Percentiles rank a stretch among this genome's conserved stretches.
Conservation (phyloP, 2,113 vertebrate genomes). For the Hippolais icterina region DNA sequence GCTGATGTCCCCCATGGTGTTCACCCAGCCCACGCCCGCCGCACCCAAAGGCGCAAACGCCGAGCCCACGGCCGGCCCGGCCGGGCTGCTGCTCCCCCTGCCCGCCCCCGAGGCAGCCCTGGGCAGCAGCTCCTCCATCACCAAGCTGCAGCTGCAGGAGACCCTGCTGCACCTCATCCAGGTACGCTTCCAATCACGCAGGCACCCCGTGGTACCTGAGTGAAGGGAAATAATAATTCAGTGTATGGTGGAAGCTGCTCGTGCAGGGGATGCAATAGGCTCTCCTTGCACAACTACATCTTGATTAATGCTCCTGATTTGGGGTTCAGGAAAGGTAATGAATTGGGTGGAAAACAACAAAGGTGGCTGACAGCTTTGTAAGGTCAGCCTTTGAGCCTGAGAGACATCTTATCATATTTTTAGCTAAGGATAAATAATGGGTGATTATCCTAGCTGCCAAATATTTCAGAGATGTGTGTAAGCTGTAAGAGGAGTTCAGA, state of each 20-base stretch:
- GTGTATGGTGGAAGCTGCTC: rapidly evolving
- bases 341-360: background rate
- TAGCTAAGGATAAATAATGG: constrained; percentile 18
- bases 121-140: constrained; percentile 59
- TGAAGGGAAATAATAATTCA: background rate
- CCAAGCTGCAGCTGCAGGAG: constrained; percentile 86
- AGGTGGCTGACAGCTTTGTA: background rate
- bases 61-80: background rate
- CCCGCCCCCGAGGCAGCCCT: constrained; percentile 15
- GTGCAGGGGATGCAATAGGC: background rate
- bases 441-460: background rate
- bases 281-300: background rate
- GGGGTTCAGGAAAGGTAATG: background rate
- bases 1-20: constrained; percentile 88
- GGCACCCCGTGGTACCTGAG: too few relatives aligned
- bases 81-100: constrained; percentile 55
- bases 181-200: constrained; percentile 64
- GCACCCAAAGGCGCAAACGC: background rate
- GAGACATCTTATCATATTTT: background rate
- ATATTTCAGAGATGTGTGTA: background rate
- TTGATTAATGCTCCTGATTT: background rate
- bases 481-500: background rate
- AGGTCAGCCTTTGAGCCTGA: background rate
- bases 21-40: constrained; percentile 72
- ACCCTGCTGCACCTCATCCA: constrained; percentile 85